phyloP scores from a whole-genome alignment of 64 coral and sea anemone species.

The Dendronephthya gigantea region DNA sequence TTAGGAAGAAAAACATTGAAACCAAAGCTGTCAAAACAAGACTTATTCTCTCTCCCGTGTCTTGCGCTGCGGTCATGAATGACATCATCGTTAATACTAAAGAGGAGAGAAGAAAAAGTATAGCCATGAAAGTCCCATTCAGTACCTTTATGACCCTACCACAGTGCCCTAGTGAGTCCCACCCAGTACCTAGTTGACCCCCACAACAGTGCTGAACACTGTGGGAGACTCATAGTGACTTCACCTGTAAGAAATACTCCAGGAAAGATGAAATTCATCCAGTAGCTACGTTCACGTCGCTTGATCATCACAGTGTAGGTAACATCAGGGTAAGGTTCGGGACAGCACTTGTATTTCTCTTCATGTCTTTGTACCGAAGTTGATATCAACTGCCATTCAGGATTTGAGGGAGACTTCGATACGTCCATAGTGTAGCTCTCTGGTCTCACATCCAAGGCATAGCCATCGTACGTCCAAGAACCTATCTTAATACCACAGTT shows the following conservation, averaged over 20 bases:
- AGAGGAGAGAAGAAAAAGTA: not conserved
- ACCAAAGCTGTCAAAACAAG: not conserved
- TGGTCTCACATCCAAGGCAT: constrained; percentile 49
- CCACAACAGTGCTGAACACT: no score
- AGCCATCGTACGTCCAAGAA: constrained; percentile 91
- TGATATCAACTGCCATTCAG: constrained; percentile 69
- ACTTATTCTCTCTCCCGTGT: not conserved
- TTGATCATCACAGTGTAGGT: not conserved
- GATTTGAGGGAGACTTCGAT: constrained; percentile 54
- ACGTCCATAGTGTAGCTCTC: constrained; percentile 35
- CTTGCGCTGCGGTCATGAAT: not conserved
- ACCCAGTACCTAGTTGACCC: no score
- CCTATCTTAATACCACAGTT: constrained; percentile 74
- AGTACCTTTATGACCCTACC: no score
- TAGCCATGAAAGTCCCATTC: no score
- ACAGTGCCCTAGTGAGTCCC: no score
- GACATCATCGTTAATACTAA: not conserved
- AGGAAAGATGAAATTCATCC: constrained; percentile 11
- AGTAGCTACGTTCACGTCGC: not conserved
- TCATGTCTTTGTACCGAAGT: constrained; percentile 44
- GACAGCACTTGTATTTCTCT: constrained; percentile 73
- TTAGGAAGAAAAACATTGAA: not conserved
- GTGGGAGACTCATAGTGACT: not conserved
- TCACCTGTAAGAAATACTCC: not conserved
- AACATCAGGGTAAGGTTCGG: constrained; percentile 88